Evolutionary conservation across 1,140 invertebrate genomes (phyloP), one percentile per base, ranked within the genome.

Genomic region (Saccostrea echinata): DNA sequence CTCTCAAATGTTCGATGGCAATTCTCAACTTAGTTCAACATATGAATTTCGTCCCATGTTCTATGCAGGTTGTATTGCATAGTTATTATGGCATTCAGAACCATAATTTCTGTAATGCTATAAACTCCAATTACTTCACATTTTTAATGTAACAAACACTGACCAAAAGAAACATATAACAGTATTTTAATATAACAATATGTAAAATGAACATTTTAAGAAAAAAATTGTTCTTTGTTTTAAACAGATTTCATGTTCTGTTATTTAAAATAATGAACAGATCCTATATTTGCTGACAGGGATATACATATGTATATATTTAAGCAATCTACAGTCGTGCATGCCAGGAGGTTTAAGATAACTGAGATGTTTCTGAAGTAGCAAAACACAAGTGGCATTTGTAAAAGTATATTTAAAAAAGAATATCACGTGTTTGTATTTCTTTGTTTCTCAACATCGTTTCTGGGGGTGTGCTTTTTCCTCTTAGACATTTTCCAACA

Each of bases 401-500:
- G 53, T 55, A 13, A 55, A 13, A 16, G 21, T 21, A 76, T 12
- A 30, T 4, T 16, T 24, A 30, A 76, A 33, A 3, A 12, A 16
- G 3, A 71, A 33, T 30, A 76, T 12, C 27, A 76, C 68, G 33
- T 33, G 13, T 76, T 76, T 2, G 68, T 76, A 27, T 76, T 27
- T 3, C 33, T 33, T 30, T 76, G 68, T 76, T 76, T 76, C 12
- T 76, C 68, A 16, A 76, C 30, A 18, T 76, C 68, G 6, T 2
- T 4, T 24, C 12, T 76, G 2, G 68, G 21, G 8, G 18, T 33
- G 11, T 76, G 8, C 13, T 84, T n/a, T n/a, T n/a, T 24, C 2
- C 61, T 61, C 27, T 57, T 84, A 13, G 53, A 84, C 9, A 55
- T 12, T 43, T 86, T 86, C 33, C 84, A 86, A 24, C 61, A 86